Conservation (phyloP, 2,797 vertebrate genomes). For the Crocodylus rhombifer region DNA sequence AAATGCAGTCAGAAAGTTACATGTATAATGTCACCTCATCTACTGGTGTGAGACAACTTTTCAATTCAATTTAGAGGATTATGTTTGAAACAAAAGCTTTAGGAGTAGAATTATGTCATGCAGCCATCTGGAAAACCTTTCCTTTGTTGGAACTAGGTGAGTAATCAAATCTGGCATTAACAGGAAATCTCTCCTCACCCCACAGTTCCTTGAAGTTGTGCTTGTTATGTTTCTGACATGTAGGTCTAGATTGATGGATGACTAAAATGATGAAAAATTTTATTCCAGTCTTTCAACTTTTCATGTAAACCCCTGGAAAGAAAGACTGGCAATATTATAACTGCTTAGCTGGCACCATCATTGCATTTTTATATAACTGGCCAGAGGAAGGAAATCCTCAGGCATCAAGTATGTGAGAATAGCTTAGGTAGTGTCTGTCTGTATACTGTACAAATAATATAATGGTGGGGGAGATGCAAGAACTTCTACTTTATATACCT, state of each 20-base stretch:
- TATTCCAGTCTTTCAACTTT: not conserved
- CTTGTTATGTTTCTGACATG: not conserved
- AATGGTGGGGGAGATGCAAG: fast-evolving
- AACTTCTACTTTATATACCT: not conserved
- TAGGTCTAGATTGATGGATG: not conserved
- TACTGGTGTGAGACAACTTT: not conserved
- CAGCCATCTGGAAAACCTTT: not conserved
- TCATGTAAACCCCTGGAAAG: not conserved
- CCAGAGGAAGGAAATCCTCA: not conserved
- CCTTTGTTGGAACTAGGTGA: not conserved
- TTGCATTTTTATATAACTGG: not conserved
- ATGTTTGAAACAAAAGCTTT: not conserved
- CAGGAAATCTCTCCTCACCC: not conserved
- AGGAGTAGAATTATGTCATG: not conserved
- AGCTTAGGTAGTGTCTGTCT: not conserved
- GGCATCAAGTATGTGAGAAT: not conserved
- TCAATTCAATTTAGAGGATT: not conserved
- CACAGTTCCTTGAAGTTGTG: not conserved
- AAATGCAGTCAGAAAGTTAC: not conserved
- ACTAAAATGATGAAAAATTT: not conserved
- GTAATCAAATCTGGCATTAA: not conserved
- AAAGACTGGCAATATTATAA: not conserved
- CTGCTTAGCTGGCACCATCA: not conserved
- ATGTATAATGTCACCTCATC: not conserved
- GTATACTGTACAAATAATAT: not conserved